These are phyloP conservation scores for Alosa sapidissima DNA, from an alignment of 2,797 vertebrate genomes.

Conservation along the genomic window DNA sequence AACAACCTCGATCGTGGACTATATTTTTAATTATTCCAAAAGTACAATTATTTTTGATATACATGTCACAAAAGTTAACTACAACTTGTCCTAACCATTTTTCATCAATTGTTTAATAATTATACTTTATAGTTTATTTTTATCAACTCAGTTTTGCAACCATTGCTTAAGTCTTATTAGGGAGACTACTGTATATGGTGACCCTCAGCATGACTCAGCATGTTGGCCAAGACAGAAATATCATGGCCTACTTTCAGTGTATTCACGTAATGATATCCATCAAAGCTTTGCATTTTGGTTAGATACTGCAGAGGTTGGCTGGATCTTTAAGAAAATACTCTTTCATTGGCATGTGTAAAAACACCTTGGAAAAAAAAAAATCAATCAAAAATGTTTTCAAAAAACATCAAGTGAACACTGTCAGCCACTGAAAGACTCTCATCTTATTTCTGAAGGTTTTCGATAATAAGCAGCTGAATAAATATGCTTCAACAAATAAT, in stretches of 20 bases:
- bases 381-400: not conserved
- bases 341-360: not conserved
- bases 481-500: not conserved
- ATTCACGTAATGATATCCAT: not conserved
- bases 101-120: not conserved
- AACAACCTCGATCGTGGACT: not conserved
- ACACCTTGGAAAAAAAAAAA: not conserved
- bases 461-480: not conserved
- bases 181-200: not conserved
- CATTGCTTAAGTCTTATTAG: not conserved
- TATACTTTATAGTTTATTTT: not conserved
- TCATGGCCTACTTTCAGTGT: not conserved
- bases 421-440: not conserved
- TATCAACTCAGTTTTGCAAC: not conserved
- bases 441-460: not conserved
- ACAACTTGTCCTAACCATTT: not conserved
- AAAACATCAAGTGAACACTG: not conserved
- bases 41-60: not conserved
- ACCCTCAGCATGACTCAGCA: not conserved
- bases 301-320: not conserved
- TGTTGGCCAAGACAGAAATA: not conserved
- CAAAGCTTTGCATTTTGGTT: not conserved
- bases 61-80: not conserved
- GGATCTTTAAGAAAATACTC: not conserved
- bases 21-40: not conserved